Conservation (phyloP, 30 jellyfish, hydroid and myxozoan genomes). For the Morbakka virulenta region DNA sequence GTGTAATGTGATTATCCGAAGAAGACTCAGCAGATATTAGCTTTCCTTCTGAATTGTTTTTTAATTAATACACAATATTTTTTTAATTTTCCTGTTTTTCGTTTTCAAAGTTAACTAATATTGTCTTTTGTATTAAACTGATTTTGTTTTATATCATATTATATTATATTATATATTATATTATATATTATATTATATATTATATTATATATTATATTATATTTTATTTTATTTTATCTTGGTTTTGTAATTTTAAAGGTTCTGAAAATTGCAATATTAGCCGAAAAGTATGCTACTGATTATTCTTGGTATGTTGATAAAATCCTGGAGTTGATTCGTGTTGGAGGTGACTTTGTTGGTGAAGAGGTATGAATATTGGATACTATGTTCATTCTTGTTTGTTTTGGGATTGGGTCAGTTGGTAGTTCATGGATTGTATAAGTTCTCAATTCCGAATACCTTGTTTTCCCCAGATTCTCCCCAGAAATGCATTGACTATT, state of each 20-base stretch:
- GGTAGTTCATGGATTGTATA: background rate
- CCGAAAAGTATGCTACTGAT: constrained; percentile 95
- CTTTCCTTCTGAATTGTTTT: too few species aligned
- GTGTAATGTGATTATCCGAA: too few species aligned
- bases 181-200: background rate
- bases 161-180: too few species aligned
- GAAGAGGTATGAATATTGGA: constrained; percentile 79
- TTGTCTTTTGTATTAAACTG: background rate
- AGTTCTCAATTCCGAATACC: background rate
- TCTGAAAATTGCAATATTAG: constrained; percentile 89
- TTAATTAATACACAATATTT: too few species aligned
- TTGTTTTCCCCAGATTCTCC: too few species aligned
- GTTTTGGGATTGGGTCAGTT: background rate
- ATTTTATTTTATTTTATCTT: background rate
- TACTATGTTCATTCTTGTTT: background rate
- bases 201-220: background rate
- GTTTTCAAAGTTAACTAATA: background rate
- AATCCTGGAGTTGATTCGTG: constrained; percentile 83
- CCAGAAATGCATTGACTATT: too few species aligned
- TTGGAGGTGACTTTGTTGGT: constrained; percentile 98
- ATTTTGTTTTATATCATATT: too few species aligned
- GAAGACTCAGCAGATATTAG: too few species aligned
- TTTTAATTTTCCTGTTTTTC: too few species aligned
- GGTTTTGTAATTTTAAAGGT: constrained; percentile 52
- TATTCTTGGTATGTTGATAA: constrained; percentile 97